phyloP scores from a whole-genome alignment of 2,113 vertebrate genomes.

The Charadrius vociferus region DNA sequence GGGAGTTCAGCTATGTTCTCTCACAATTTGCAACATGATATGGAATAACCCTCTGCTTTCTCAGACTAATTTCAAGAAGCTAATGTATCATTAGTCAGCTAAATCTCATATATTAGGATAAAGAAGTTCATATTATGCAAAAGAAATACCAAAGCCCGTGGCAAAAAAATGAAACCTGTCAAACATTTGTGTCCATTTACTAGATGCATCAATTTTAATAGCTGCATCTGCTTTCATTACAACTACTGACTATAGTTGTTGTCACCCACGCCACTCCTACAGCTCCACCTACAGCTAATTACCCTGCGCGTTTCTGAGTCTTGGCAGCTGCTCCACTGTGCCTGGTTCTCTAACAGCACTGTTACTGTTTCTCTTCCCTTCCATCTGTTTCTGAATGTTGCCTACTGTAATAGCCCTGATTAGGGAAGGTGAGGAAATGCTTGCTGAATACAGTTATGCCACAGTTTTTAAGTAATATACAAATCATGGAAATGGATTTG shows the following conservation, averaged over 20 bases:
- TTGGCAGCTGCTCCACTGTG: neutral
- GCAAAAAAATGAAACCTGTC: neutral
- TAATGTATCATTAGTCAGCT: neutral
- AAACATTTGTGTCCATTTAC: neutral
- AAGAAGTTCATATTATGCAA: neutral
- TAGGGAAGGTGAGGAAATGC: neutral
- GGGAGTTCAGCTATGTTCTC: neutral
- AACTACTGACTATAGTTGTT: neutral
- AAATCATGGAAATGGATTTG: neutral
- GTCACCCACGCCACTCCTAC: neutral
- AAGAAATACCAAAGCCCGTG: neutral
- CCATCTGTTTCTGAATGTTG: neutral
- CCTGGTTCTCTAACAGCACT: neutral
- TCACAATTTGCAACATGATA: neutral
- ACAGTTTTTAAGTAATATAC: neutral
- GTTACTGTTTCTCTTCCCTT: neutral
- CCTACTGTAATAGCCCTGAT: neutral
- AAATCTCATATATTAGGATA: neutral
- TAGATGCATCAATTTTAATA: neutral
- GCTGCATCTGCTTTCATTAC: neutral
- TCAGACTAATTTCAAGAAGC: neutral
- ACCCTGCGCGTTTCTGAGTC: rapidly evolving
- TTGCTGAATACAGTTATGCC: neutral
- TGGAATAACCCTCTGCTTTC: neutral
- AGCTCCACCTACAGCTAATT: neutral